Percentiles rank a stretch among this genome's conserved stretches.
Evolutionary conservation across 2,113 vertebrate genomes (phyloP).

Genomic region (Mastomys coucha): DNA sequence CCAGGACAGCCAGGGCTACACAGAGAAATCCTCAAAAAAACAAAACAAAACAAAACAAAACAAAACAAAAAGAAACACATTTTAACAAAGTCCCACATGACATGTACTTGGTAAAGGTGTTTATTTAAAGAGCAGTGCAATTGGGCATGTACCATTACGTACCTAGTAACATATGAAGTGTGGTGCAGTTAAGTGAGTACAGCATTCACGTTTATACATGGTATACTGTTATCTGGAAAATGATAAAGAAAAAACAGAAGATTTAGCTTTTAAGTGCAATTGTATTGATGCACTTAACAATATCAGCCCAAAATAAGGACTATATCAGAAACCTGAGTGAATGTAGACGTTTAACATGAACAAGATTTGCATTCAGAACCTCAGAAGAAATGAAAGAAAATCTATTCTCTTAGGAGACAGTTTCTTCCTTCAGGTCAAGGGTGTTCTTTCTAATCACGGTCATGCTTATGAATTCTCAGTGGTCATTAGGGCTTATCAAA

Average conservation of each 20-base stretch:
- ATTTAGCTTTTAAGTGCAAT: not conserved
- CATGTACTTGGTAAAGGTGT: slow-evolving; percentile 19
- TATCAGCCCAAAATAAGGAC: not conserved
- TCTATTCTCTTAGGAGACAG: not conserved
- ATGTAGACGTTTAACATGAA: slow-evolving; percentile 33
- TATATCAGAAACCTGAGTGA: slow-evolving; percentile 22
- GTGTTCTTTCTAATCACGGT: not conserved
- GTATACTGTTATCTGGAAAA: not conserved
- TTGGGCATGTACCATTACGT: not conserved
- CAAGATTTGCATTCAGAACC: slow-evolving; percentile 40
- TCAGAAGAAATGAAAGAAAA: slow-evolving; percentile 40
- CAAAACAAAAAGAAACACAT: too few relatives aligned
- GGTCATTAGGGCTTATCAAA: slow-evolving; percentile 39
- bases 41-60: too few relatives aligned
- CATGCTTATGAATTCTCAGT: slow-evolving; percentile 51
- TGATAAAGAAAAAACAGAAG: not conserved
- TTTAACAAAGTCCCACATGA: slow-evolving; percentile 56
- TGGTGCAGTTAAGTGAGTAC: not conserved
- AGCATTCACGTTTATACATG: slow-evolving; percentile 10
- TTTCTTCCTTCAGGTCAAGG: slow-evolving; percentile 21
- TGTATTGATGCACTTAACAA: slow-evolving; percentile 48
- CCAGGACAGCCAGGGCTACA: too few relatives aligned
- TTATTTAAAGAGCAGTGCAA: not conserved
- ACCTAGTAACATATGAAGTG: not conserved
- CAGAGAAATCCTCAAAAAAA: too few relatives aligned